Evolutionary conservation across 2,888 invertebrate species (phyloP), one percentile per base, ranked within the genome.

Genomic region (Liposcelis brunnea): DNA sequence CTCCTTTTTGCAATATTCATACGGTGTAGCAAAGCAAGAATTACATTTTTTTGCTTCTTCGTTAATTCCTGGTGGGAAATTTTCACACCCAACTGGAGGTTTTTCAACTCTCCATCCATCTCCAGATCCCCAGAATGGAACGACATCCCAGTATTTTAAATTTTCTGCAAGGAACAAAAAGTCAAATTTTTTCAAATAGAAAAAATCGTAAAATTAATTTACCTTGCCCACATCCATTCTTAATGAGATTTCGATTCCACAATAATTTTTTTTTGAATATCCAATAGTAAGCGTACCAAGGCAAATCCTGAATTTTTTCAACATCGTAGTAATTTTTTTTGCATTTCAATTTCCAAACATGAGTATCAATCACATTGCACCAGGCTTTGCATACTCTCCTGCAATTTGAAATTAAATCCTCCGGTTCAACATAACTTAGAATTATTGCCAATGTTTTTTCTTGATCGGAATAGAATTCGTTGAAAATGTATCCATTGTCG

Each of bases 1-100:
- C 31, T 49, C 34, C 40, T 59, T 60, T n/a, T n/a, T n/a, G n/a
- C 2, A 42, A 35, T 5, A 40, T 31, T 47, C 52, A 61, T 2
- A n/a, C n/a, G n/a, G 55, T 31, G 59, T 57, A 3, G 54, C 55
- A 49, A 56, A 56, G 43, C 56, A 56, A 16, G 32, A 31, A 11
- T 11, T 47, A 35, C 49, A 45, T 15, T 31, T 12, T 5, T 51
- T 51, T 6, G 51, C 31, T 31, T 34, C 42, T 8, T 26, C 8
- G 8, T 26, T 8, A 8, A 8, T 8, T 4, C 8, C 8, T 26
- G 4, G 5, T 4, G 26, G 26, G 8, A 26, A 26, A 26, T 26
- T 26, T 26, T 54, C 52, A n/a, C n/a, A n/a, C n/a, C n/a, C n/a
- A n/a, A n/a, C 34, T 49, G 44, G 15, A 54, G 54, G 7, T 2